These are phyloP conservation scores for Drosophila asahinai DNA, from an alignment of 1,140 invertebrate genomes.

Conservation along the genomic window DNA sequence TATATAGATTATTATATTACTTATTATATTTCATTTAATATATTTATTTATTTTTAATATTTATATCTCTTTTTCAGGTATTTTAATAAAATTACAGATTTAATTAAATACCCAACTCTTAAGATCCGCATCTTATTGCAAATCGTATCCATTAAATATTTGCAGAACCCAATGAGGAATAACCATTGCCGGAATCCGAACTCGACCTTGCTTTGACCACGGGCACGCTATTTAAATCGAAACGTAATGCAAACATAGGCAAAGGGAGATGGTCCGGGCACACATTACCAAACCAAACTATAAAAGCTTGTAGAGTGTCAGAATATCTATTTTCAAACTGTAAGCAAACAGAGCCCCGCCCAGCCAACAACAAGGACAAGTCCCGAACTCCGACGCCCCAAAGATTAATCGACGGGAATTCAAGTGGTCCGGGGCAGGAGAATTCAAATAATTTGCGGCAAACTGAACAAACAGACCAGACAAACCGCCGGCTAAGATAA, in stretches of 20 bases:
- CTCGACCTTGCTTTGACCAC: constrained; percentile 11
- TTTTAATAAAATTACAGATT: not conserved
- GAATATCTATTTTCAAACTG: constrained; percentile 64
- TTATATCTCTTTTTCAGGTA: not conserved
- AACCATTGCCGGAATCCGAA: not conserved
- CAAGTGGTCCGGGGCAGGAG: constrained; percentile 18
- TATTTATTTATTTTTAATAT: not conserved
- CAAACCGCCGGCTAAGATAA: constrained; percentile 49
- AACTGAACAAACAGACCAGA: constrained; percentile 66
- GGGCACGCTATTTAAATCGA: constrained; percentile 28
- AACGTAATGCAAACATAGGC: constrained; percentile 29
- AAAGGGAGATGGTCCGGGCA: constrained; percentile 28
- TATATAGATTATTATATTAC: too few relatives aligned
- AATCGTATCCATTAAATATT: constrained; percentile 5
- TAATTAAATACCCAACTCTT: not conserved
- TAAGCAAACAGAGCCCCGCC: constrained; percentile 40
- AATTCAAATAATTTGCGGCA: constrained; percentile 76
- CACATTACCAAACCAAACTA: constrained; percentile 60
- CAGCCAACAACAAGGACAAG: constrained; percentile 23
- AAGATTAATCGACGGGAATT: constrained; percentile 70
- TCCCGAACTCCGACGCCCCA: constrained; percentile 22
- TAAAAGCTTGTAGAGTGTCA: constrained; percentile 56
- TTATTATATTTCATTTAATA: not conserved
- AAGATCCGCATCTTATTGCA: not conserved
- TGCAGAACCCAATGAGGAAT: not conserved